A percentile compares a stretch with the other conserved stretches of the same genome.
These are phyloP conservation scores for Oreochromis mossambicus DNA, from an alignment of 2,797 vertebrate genomes.

Conservation along the genomic window DNA sequence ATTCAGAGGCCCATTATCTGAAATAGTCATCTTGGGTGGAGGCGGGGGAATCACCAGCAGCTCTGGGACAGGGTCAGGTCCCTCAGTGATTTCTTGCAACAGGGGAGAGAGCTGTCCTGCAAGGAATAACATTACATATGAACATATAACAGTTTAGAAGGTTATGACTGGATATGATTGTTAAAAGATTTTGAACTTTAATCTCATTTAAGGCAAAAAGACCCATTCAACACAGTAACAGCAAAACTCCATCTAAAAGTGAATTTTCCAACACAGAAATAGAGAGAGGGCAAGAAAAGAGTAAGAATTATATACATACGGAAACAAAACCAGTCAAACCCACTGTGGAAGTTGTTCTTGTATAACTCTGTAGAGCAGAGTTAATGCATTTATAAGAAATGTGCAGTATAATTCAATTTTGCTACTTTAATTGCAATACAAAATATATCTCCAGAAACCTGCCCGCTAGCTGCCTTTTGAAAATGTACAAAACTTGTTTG, in stretches of 20 bases:
- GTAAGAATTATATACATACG: conserved; percentile 3
- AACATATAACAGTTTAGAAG: background rate
- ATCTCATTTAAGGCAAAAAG: background rate
- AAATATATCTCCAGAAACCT: background rate
- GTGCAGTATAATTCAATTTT: background rate
- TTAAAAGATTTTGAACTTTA: background rate
- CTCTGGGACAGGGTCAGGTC: background rate
- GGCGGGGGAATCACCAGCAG: conserved; percentile 44
- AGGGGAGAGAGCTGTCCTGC: conserved; percentile 38
- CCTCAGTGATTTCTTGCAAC: conserved; percentile 3
- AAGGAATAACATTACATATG: background rate
- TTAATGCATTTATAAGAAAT: background rate
- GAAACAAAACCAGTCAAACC: conserved; percentile 29
- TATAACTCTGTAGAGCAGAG: background rate
- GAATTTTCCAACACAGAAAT: background rate
- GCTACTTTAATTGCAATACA: background rate
- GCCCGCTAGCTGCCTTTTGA: background rate
- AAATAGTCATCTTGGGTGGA: conserved; percentile 64
- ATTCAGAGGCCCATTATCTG: conserved; percentile 51
- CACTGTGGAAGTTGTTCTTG: background rate
- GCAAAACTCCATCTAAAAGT: background rate
- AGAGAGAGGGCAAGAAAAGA: background rate
- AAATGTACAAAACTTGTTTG: background rate
- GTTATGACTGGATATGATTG: background rate
- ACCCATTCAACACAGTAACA: background rate